These are phyloP conservation scores for Himalopsyche anomala DNA, from an alignment of 2,888 invertebrate species.

Conservation along the genomic window DNA sequence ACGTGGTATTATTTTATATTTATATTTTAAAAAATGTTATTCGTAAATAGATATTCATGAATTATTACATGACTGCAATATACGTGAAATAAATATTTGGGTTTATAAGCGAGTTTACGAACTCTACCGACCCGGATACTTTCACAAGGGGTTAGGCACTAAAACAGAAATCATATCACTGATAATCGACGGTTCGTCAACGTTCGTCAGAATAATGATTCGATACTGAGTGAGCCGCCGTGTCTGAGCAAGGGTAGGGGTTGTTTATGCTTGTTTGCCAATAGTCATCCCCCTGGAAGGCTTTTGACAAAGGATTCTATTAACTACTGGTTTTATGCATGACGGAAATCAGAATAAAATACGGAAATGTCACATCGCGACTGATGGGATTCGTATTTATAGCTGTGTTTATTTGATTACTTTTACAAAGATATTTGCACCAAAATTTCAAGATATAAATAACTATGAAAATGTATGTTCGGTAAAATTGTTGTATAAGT, in stretches of 20 bases:
- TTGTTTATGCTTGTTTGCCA: conserved; percentile 47
- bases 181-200: conserved; percentile 49
- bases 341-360: conserved; percentile 12
- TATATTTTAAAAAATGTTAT: too few relatives aligned
- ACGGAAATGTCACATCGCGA: conserved; percentile 23
- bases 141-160: conserved; percentile 18
- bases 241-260: conserved; percentile 31
- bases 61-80: neutral
- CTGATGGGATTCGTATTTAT: conserved; percentile 1
- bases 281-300: conserved; percentile 48
- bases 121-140: conserved; percentile 39
- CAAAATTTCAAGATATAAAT: too few relatives aligned
- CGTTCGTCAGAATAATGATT: conserved; percentile 9
- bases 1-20: too few relatives aligned
- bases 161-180: conserved; percentile 49
- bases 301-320: conserved; percentile 26
- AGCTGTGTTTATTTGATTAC: neutral
- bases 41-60: neutral
- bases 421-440: neutral
- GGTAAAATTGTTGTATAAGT: too few relatives aligned
- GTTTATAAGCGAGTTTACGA: neutral
- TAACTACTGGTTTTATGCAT: conserved; percentile 30
- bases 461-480: too few relatives aligned
- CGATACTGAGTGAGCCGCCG: conserved; percentile 28
- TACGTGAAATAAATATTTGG: neutral